Evolutionary conservation across 2,888 invertebrate genomes (phyloP).

Genomic region (Nesidiocoris tenuis): DNA sequence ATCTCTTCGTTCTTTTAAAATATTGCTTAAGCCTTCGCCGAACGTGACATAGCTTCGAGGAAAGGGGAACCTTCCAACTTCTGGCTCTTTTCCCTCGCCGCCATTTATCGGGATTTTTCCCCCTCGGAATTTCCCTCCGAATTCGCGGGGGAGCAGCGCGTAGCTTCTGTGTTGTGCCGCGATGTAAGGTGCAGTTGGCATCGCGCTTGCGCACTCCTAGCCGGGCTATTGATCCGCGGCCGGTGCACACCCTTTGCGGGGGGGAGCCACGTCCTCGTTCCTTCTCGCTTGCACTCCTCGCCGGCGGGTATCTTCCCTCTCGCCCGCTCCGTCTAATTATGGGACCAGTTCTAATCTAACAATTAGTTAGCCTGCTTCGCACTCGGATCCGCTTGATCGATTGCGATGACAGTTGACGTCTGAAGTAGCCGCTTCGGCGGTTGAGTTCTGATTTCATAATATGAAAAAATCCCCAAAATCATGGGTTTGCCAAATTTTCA

Average conservation of each 20-base stretch:
- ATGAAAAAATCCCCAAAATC: no score
- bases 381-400: slow-evolving; percentile 10
- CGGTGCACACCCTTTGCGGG: slow-evolving; percentile 17
- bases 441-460: no score
- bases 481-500: no score
- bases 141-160: neutral
- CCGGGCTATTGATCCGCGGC: slow-evolving; percentile 26
- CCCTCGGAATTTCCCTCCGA: neutral
- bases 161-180: neutral
- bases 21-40: neutral
- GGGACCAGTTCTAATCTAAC: slow-evolving; percentile 32
- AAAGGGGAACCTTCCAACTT: slow-evolving; percentile 9
- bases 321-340: slow-evolving; percentile 27
- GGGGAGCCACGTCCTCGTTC: slow-evolving; percentile 17
- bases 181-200: neutral
- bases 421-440: no score
- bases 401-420: slow-evolving; percentile 29
- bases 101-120: neutral
- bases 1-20: neutral
- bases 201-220: slow-evolving; percentile 10
- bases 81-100: slow-evolving; percentile 5
- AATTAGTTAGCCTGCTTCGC: slow-evolving; percentile 19
- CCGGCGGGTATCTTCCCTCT: neutral
- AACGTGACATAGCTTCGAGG: neutral
- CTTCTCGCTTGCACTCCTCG: neutral